Evolutionary conservation across 2,888 invertebrate species (phyloP).

Genomic region (Conus canariensis): DNA sequence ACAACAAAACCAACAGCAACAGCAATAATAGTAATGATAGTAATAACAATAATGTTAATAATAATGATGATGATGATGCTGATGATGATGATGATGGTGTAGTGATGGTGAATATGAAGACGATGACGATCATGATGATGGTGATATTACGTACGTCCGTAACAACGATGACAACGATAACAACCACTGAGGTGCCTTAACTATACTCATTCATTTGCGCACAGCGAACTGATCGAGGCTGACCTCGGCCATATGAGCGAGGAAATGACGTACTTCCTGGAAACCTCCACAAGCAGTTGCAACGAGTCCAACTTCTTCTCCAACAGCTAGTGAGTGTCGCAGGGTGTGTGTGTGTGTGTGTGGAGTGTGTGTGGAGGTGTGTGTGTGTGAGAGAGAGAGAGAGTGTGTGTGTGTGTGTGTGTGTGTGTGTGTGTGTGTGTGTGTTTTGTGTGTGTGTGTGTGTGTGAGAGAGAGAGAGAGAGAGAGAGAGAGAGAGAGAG

Average conservation of each 20-base stretch:
- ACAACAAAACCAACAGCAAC: too few relatives aligned
- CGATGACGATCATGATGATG: not conserved
- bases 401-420: too few relatives aligned
- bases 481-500: slow-evolving; percentile 3
- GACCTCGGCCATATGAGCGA: slow-evolving; percentile 19
- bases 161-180: not conserved
- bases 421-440: too few relatives aligned
- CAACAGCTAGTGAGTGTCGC: slow-evolving; percentile 26
- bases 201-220: not conserved
- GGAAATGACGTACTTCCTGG: slow-evolving; percentile 29
- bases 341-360: not conserved
- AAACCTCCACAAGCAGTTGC: slow-evolving; percentile 31
- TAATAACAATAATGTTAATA: too few relatives aligned
- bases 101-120: too few relatives aligned
- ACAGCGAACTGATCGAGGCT: slow-evolving; percentile 32
- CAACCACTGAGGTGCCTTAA: not conserved
- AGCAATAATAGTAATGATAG: too few relatives aligned
- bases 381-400: too few relatives aligned
- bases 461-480: too few relatives aligned
- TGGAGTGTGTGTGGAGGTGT: too few relatives aligned
- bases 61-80: too few relatives aligned
- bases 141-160: not conserved
- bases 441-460: too few relatives aligned
- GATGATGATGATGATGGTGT: too few relatives aligned
- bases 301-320: slow-evolving; percentile 39